Base-by-base conservation (phyloP, 2,888 invertebrate genomes). In the Ditula angustiorana region DNA sequence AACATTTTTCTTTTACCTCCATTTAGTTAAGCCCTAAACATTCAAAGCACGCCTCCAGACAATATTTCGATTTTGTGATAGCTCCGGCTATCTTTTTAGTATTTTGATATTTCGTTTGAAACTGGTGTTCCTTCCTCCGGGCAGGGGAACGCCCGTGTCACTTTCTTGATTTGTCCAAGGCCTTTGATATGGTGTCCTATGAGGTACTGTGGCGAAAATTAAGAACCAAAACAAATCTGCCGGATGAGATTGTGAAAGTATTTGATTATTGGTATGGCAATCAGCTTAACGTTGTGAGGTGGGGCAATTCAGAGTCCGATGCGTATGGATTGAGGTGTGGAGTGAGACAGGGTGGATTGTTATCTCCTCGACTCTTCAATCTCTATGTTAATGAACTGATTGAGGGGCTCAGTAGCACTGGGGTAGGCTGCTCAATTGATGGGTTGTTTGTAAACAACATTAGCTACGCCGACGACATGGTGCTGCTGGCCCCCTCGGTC, bases 301-400 rank as follows among this genome's bases (percentile, higher is more conserved):
- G 30, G 30, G 5, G 7, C 8, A 10, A 7, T 10, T 30, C 5
- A 8, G 5, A 8, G 1, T 30, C 30, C 1, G 30, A 30, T 8
- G 8, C 8, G 30, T 30, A 30, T 10, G 8, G 8, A 10, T 1
- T 30, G 10, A 30, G 8, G 5, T 30, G 30, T 7, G 30, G 30
- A 30, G 30, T 30, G 10, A 5, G 30, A 7, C 30, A 30, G 30
- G 30, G 30, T 8, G 30, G 30, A 24, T 19, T 67, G 64, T 59
- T 41, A 5, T 68, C 66, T 4, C 68, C 71, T 0, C 23, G 16
- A 3, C 64, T 71, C 3, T 68, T 69, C 30, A 68, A 69, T 21
- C 23, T 69, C n/a, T 71, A 69, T 16, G 46, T 69, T 2, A 68
- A 69, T 30, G 21, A 19, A 7, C 58, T 65, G 37, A 59, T 68